Evolutionary conservation across 1,140 invertebrate genomes (phyloP), one percentile per base, ranked within the genome.

Genomic region (Laupala kohalensis): DNA sequence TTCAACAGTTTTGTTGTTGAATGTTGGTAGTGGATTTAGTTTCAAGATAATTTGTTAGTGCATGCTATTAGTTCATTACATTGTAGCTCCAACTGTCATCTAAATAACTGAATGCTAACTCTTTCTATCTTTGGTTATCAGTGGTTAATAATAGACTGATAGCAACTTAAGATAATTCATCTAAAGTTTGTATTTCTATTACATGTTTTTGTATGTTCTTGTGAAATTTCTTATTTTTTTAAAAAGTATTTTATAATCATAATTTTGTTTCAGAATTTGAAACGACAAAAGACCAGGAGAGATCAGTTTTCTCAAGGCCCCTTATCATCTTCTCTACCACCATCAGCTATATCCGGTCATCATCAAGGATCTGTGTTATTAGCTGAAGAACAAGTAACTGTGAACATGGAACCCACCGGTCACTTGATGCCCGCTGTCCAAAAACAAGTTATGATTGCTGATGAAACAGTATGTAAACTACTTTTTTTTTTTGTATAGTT

Each of bases 291-390:
- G 79, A 90, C 82, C 73, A 86, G 97, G 77, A 84, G 95, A 75
- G 96, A 99, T 80, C 94, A 98, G 76, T 99, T 98, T 81, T 94
- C 95, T 63, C 90, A 91, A 80, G 90, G 88, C 37, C 83, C 83
- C 73, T 82, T 90, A 19, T 84, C 87, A 9, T 83, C 86, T n/a
- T 86, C 87, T 64, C 80, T 92, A 24, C 90, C 91, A n/a, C 87
- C 91, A 3, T 85, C 85, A 76, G 84, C 86, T 30, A 86, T 91
- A 73, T 84, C 86, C 67, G 87, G 90, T 23, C 88, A 86, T 77
- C 78, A 81, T 69, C 85, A 89, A 78, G 86, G 86, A 23, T 88
- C 88, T 9, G 82, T 85, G n/a, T 77, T 86, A 65, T 75, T 82
- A 24, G 78, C 81, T 83, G 67, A 92, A 76, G 89, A 92, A 76